Evolutionary conservation across 2,797 vertebrate genomes (phyloP).

Genomic region (Dicrostonyx torquatus): DNA sequence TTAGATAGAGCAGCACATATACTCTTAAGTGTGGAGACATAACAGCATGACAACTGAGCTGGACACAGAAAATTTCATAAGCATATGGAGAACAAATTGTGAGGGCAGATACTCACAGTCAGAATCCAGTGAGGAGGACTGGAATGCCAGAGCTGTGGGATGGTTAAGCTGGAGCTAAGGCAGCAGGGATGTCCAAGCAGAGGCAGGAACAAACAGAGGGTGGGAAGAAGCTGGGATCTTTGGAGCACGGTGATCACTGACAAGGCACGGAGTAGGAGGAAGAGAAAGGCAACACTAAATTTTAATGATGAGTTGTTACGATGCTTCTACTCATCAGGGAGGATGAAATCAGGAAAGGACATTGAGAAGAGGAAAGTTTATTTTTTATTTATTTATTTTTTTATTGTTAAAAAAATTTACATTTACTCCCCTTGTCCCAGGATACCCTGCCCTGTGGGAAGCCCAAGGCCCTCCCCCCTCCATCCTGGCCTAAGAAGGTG

Average conservation of each 20-base stretch:
- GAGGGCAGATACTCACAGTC: neutral
- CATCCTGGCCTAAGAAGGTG: no score
- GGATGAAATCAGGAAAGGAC: neutral
- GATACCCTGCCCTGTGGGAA: no score
- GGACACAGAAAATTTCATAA: neutral
- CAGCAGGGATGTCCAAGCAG: neutral
- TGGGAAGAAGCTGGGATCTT: neutral
- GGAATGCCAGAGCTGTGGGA: rapidly evolving
- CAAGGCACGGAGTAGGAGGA: neutral
- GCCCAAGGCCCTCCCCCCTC: no score
- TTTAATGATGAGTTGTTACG: neutral
- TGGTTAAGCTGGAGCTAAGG: no score
- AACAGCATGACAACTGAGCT: neutral
- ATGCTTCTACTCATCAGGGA: neutral
- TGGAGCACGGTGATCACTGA: no score
- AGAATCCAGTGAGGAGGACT: neutral
- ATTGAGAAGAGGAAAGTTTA: neutral
- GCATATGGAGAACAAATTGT: rapidly evolving
- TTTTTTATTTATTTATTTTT: no score
- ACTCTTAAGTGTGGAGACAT: neutral
- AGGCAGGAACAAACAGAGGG: neutral
- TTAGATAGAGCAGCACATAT: neutral
- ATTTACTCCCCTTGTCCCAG: no score
- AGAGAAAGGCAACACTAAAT: neutral
- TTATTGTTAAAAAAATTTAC: no score